Conservation (phyloP, 2,113 vertebrate genomes). For the Formicarius rufipectus region DNA sequence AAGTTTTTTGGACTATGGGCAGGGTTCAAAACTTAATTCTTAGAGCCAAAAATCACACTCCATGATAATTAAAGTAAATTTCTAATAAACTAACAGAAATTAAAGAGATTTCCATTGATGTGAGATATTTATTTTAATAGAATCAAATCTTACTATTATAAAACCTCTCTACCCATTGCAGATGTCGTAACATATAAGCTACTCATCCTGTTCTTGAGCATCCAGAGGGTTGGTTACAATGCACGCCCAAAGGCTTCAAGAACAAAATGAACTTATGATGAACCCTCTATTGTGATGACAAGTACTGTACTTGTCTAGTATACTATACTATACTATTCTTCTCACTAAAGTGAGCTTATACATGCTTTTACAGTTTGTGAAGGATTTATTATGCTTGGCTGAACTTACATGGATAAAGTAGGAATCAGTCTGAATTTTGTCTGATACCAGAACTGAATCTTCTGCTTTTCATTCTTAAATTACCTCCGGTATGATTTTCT, state of each 20-base stretch:
- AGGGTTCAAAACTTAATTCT: background rate
- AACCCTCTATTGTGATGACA: background rate
- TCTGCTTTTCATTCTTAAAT: background rate
- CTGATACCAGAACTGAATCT: background rate
- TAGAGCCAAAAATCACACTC: background rate
- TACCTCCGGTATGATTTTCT: background rate
- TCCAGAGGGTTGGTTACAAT: background rate
- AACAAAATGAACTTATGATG: background rate
- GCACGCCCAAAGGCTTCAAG: background rate
- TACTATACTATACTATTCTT: background rate
- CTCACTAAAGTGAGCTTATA: background rate
- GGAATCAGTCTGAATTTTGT: background rate
- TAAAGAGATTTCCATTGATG: conserved; percentile 30
- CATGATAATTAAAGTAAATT: conserved; percentile 24
- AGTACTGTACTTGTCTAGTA: too few species aligned
- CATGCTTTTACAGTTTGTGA: background rate
- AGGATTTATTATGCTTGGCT: background rate
- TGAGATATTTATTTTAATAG: conserved; percentile 30
- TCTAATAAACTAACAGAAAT: conserved; percentile 37
- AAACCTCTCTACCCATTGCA: background rate
- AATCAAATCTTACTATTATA: background rate
- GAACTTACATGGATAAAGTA: background rate
- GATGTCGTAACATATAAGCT: background rate
- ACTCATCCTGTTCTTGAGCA: background rate
- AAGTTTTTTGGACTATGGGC: background rate